phyloP scores from a whole-genome alignment of 2,888 invertebrate genomes.

The Pocota personata region DNA sequence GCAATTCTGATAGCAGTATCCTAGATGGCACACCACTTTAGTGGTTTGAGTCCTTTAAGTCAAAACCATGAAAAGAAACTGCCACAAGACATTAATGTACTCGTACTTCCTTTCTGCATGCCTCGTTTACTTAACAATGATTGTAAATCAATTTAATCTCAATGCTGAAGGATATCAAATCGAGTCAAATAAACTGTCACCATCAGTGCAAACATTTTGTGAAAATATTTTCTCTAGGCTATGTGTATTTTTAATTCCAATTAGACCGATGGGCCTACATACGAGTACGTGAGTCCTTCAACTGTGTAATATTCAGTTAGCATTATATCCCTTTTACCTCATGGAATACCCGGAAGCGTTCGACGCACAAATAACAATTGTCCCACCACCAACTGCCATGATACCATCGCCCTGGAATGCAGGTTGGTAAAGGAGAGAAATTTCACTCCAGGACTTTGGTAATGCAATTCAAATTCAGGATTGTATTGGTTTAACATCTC shows the following conservation, averaged over 20 bases:
- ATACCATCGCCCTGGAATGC: neutral
- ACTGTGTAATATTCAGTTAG: neutral
- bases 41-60: no score
- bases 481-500: slow-evolving; percentile 12
- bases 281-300: slow-evolving; percentile 5
- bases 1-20: no score
- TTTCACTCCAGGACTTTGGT: slow-evolving; percentile 13
- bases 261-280: neutral
- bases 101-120: neutral
- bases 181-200: slow-evolving; percentile 16
- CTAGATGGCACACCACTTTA: no score
- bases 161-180: neutral
- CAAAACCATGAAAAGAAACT: no score
- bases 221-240: neutral
- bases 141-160: neutral
- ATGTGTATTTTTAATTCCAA: neutral
- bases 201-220: neutral
- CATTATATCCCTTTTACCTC: neutral
- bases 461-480: slow-evolving; percentile 29
- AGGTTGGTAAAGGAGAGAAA: neutral
- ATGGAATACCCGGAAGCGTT: neutral
- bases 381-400: slow-evolving; percentile 15
- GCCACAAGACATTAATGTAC: neutral
- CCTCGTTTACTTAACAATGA: neutral
- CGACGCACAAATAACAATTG: slow-evolving; percentile 13